Percentiles rank a stretch among this genome's conserved stretches.
Conservation (phyloP, 2,888 invertebrate genomes). For the Thera obeliscata region DNA sequence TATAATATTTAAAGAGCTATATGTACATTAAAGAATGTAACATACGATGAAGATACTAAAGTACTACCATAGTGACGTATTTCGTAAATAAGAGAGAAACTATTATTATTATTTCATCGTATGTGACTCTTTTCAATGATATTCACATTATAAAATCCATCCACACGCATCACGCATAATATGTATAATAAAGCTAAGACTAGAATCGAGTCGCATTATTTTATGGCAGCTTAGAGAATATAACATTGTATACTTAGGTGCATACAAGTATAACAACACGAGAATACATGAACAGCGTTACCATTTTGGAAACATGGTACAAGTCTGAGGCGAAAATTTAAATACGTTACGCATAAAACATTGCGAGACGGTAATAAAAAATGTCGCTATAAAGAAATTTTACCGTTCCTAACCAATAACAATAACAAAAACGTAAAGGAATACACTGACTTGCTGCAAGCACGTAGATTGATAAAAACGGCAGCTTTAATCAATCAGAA, state of each 20-base stretch:
- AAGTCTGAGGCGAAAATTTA: constrained; percentile 44
- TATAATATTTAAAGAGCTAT: too few species aligned
- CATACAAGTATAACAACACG: constrained; percentile 8
- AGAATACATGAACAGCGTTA: constrained; percentile 16
- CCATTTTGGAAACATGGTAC: constrained; percentile 47
- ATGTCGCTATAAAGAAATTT: constrained; percentile 54
- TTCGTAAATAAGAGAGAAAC: not conserved
- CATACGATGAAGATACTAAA: not conserved
- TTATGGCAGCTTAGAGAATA: constrained; percentile 48
- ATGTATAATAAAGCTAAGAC: constrained; percentile 52
- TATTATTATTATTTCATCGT: not conserved
- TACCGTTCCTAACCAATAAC: constrained; percentile 59
- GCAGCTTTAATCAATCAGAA: not conserved
- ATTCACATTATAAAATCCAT: constrained; percentile 18
- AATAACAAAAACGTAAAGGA: constrained; percentile 49
- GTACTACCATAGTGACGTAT: too few species aligned
- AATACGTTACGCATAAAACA: constrained; percentile 49
- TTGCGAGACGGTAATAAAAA: constrained; percentile 58
- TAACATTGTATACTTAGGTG: constrained; percentile 7
- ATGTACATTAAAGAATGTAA: not conserved
- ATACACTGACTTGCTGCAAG: constrained; percentile 13
- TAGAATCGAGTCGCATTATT: constrained; percentile 60
- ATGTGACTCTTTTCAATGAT: not conserved
- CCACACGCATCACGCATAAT: constrained; percentile 43
- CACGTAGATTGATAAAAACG: not conserved